Conservation (phyloP, 2,888 invertebrate species). For the Geophilus truncorum region DNA sequence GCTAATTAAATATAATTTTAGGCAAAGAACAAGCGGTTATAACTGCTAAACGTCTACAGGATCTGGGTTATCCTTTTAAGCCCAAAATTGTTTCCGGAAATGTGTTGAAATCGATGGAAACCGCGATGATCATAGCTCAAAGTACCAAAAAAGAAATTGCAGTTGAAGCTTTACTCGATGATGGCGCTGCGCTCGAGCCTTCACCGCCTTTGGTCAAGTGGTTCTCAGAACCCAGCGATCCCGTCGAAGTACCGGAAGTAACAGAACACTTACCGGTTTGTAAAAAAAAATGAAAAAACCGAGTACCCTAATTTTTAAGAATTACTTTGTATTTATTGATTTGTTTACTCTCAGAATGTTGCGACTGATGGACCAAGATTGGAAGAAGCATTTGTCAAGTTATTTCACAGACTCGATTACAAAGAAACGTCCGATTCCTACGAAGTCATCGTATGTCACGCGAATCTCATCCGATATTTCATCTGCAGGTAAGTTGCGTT, state of each 20-base stretch:
- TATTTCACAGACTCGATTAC: conserved; percentile 82
- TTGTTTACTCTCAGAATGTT: conserved; percentile 65
- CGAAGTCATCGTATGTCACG: conserved; percentile 92
- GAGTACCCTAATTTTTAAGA: too few species aligned
- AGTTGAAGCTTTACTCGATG: neutral
- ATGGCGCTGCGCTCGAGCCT: neutral
- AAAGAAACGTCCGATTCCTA: conserved; percentile 74
- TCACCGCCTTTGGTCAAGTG: neutral
- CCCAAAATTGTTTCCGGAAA: neutral
- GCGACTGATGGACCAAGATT: conserved; percentile 88
- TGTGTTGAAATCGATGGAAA: neutral
- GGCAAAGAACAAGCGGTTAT: neutral
- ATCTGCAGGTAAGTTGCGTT: too few species aligned
- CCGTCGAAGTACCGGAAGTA: neutral
- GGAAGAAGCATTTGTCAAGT: conserved; percentile 89
- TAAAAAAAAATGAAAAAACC: too few species aligned
- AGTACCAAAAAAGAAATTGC: neutral
- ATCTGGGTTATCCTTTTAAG: neutral
- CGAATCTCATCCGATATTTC: conserved; percentile 94
- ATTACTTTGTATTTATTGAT: too few species aligned
- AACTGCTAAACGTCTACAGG: neutral
- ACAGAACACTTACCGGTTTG: neutral
- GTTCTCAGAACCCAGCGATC: neutral
- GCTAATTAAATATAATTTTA: neutral
- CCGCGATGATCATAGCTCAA: neutral